Evolutionary conservation across 2,113 vertebrate species (phyloP).

Genomic region (Elachura formosa): DNA sequence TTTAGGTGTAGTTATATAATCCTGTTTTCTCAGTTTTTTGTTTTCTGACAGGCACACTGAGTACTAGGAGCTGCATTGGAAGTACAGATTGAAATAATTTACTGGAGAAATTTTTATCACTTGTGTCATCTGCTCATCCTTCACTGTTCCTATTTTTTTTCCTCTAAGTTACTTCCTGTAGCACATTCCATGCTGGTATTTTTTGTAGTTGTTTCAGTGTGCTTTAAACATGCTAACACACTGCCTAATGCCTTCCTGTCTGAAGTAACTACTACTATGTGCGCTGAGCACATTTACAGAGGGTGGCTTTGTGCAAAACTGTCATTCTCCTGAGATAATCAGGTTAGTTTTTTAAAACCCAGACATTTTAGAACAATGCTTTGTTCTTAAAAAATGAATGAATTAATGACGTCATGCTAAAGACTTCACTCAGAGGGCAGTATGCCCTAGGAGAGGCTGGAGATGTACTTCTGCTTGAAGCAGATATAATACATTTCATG

Average conservation of each 20-base stretch:
- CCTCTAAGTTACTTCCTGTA: not conserved
- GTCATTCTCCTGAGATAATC: not conserved
- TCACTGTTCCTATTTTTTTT: not conserved
- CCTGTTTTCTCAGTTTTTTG: slow-evolving; percentile 10
- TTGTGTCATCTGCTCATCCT: not conserved
- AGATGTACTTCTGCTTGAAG: not conserved
- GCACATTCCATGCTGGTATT: not conserved
- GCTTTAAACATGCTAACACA: not conserved
- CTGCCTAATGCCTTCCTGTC: not conserved
- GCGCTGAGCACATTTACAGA: not conserved
- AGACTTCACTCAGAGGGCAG: not conserved
- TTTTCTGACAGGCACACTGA: slow-evolving; percentile 5
- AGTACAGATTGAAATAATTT: not conserved
- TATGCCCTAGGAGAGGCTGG: not conserved
- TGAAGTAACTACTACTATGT: not conserved
- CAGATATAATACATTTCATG: not conserved
- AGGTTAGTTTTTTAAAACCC: not conserved
- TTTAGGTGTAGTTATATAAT: slow-evolving; percentile 43
- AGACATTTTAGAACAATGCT: not conserved
- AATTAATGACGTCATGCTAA: not conserved
- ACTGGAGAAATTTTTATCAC: not conserved
- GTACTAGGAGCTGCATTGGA: not conserved
- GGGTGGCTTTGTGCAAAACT: not conserved
- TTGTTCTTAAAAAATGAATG: not conserved
- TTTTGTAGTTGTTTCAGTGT: not conserved